phyloP scores from a whole-genome alignment of 2,797 vertebrate genomes.

The Helicolenus hilgendorfi region DNA sequence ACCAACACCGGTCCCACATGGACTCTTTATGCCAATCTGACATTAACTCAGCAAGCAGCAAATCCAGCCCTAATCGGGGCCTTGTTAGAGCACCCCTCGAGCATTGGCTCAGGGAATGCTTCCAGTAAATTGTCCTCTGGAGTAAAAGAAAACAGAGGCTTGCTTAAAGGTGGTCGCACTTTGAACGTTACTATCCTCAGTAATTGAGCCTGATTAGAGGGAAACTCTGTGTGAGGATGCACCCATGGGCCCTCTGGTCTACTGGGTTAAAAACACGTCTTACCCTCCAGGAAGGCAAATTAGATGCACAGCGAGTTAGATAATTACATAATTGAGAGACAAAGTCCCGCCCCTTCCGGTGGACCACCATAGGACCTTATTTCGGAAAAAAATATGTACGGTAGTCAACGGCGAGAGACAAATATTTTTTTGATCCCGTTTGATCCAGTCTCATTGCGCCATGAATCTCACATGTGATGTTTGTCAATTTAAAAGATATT shows the following conservation, averaged over 20 bases:
- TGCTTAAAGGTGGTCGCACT: constrained; percentile 58
- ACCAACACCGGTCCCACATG: constrained; percentile 47
- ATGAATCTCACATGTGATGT: too few species aligned
- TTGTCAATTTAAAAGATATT: too few species aligned
- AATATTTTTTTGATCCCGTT: too few species aligned
- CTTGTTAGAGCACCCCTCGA: constrained; percentile 70
- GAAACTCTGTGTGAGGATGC: constrained; percentile 45
- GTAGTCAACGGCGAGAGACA: too few species aligned
- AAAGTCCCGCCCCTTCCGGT: too few species aligned
- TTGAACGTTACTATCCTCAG: constrained; percentile 50
- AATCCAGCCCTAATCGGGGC: constrained; percentile 68
- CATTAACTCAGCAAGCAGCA: constrained; percentile 62
- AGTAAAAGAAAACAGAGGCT: constrained; percentile 32
- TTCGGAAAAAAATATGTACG: too few species aligned
- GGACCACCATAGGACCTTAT: too few species aligned
- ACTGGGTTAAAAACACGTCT: constrained; percentile 6
- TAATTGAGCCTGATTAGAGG: constrained; percentile 69
- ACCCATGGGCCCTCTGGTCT: constrained; percentile 43
- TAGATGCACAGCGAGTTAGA: not conserved
- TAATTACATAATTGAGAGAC: too few species aligned
- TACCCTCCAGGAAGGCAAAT: not conserved
- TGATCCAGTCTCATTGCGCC: too few species aligned
- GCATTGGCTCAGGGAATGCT: constrained; percentile 60
- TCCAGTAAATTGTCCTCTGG: constrained; percentile 68
- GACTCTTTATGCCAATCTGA: constrained; percentile 70